phyloP scores from a whole-genome alignment of 2,797 vertebrate species.

The Phrynocephalus guinanensis region DNA sequence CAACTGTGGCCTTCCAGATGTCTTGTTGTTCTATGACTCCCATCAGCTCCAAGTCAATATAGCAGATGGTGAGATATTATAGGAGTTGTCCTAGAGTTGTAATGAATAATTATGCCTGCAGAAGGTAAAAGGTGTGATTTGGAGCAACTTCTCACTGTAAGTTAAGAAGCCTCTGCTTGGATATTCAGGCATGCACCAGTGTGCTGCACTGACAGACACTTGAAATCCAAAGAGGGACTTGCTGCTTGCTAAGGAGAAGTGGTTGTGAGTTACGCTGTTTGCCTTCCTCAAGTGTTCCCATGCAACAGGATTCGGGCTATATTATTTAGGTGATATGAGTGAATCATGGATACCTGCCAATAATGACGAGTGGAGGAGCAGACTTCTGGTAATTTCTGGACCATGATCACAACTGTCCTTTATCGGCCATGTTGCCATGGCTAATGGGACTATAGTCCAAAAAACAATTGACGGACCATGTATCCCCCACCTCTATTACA shows the following conservation, averaged over 20 bases:
- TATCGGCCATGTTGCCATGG: background rate
- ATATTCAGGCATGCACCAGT: too few relatives aligned
- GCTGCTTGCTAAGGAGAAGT: too few relatives aligned
- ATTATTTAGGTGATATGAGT: background rate
- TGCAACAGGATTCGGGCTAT: background rate
- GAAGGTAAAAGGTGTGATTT: too few relatives aligned
- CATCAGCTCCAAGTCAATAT: too few relatives aligned
- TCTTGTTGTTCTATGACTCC: background rate
- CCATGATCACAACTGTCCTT: background rate
- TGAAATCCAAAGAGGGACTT: too few relatives aligned
- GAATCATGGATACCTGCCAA: background rate
- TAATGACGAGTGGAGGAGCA: background rate
- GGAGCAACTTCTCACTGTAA: too few relatives aligned
- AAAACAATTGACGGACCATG: background rate
- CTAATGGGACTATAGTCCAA: background rate
- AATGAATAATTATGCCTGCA: too few relatives aligned
- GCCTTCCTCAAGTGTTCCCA: background rate
- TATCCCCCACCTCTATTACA: background rate
- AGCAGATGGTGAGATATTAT: background rate
- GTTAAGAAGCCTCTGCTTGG: too few relatives aligned
- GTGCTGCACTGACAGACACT: too few relatives aligned
- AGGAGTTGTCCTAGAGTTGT: background rate
- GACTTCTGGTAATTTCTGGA: background rate
- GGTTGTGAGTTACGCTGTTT: too few relatives aligned
- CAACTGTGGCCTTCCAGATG: background rate